Conservation (phyloP, 2,797 vertebrate genomes). For the Sylvilagus floridanus region DNA sequence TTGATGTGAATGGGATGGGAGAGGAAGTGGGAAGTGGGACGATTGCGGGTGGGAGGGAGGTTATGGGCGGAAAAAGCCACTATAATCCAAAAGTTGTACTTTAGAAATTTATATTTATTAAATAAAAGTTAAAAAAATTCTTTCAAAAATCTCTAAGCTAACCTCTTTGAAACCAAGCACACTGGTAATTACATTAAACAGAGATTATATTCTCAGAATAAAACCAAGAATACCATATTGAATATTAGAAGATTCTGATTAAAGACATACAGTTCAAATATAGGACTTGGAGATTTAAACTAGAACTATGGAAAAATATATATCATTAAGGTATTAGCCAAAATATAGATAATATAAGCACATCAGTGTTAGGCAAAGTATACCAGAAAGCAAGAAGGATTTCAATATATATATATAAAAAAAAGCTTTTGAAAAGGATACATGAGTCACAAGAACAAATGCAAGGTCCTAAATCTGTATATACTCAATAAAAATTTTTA, state of each 20-base stretch:
- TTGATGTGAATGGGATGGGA: too few relatives aligned
- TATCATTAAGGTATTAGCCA: constrained; percentile 15
- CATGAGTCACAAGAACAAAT: too few relatives aligned
- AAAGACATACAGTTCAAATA: not conserved
- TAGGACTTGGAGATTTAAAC: not conserved
- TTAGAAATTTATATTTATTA: too few relatives aligned
- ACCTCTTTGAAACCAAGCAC: not conserved
- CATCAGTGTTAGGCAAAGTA: not conserved
- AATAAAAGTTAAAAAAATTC: too few relatives aligned
- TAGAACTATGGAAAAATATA: not conserved
- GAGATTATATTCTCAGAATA: constrained; percentile 36
- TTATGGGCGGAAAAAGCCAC: too few relatives aligned
- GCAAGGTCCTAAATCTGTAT: not conserved
- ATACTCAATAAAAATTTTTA: not conserved
- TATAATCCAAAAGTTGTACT: too few relatives aligned
- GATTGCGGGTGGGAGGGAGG: too few relatives aligned
- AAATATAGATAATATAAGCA: not conserved
- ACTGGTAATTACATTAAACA: not conserved
- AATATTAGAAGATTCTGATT: not conserved
- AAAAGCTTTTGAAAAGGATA: not conserved
- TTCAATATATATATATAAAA: not conserved
- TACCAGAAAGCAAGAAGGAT: not conserved
- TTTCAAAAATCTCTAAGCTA: not conserved
- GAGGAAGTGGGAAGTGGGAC: too few relatives aligned
- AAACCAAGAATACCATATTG: not conserved